A percentile compares a stretch with the other conserved stretches of the same genome.
phyloP scores from a whole-genome alignment of 2,797 vertebrate genomes.

The Numenius phaeopus region DNA sequence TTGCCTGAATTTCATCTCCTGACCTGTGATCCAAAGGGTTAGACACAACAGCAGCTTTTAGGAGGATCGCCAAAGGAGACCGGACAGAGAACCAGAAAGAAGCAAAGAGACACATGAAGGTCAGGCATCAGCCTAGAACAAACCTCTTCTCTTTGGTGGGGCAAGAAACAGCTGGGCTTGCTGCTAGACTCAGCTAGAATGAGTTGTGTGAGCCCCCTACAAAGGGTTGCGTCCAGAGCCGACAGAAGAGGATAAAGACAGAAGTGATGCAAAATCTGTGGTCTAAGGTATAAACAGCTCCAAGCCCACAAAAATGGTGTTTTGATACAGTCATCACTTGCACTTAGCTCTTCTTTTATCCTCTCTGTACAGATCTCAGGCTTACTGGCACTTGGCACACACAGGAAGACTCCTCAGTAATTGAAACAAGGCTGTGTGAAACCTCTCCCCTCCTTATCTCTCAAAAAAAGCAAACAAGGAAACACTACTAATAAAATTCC shows the following conservation, averaged over 20 bases:
- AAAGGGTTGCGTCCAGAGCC: neutral
- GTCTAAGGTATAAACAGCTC: neutral
- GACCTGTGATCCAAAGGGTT: no score
- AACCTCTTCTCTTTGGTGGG: neutral
- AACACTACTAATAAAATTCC: neutral
- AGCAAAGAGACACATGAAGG: neutral
- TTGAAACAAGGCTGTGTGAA: neutral
- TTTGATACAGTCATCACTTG: neutral
- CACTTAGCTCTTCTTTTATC: neutral
- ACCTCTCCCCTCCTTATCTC: neutral
- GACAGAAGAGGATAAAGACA: neutral
- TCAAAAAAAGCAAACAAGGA: neutral
- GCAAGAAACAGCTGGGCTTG: neutral
- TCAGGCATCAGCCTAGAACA: neutral
- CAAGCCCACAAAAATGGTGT: neutral
- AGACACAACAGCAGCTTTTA: neutral
- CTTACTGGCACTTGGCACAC: neutral
- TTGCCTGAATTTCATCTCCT: no score
- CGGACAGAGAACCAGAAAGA: neutral
- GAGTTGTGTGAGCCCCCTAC: neutral
- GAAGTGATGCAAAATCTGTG: neutral
- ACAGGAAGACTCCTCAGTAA: neutral
- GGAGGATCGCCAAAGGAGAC: neutral
- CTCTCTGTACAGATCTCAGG: neutral
- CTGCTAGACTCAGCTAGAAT: neutral